These are phyloP conservation scores for Cyprinodon variegatus DNA, from an alignment of 2,113 vertebrate genomes.

Conservation along the genomic window DNA sequence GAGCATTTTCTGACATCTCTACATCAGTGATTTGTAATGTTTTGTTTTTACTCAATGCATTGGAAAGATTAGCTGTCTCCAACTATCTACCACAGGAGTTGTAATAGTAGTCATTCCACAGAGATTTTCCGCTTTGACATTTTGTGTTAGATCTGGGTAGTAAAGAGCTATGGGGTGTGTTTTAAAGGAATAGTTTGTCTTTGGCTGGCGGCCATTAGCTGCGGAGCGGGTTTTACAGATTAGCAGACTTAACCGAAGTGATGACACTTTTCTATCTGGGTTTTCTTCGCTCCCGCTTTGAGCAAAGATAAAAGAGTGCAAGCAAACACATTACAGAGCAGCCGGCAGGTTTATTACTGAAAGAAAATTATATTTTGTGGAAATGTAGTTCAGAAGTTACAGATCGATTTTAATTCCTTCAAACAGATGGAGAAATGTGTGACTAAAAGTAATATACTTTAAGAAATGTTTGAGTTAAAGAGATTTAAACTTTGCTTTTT, in stretches of 20 bases:
- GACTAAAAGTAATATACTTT: neutral
- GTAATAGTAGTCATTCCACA: conserved; percentile 18
- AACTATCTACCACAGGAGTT: conserved; percentile 2
- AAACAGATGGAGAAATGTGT: neutral
- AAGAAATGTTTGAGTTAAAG: no score
- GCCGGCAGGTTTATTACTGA: neutral
- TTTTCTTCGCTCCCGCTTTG: neutral
- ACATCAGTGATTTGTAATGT: neutral
- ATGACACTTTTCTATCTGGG: neutral
- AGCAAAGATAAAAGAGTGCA: neutral
- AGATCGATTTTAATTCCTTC: neutral
- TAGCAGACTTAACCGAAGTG: neutral
- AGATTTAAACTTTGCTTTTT: no score
- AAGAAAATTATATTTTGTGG: neutral
- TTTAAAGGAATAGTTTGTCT: conserved; percentile 2
- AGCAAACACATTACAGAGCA: neutral
- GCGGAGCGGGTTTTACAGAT: neutral
- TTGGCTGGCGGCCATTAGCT: neutral
- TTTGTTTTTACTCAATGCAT: conserved; percentile 9
- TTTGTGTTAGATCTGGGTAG: conserved; percentile 13
- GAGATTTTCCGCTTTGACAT: conserved; percentile 43
- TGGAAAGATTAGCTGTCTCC: conserved; percentile 17
- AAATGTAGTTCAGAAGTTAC: neutral
- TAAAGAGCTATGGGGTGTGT: conserved; percentile 2
- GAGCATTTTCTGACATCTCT: neutral